Percentiles rank a stretch among this genome's conserved stretches.
These are phyloP conservation scores for Meriones psammophilus DNA, from an alignment of 2,797 vertebrate species.

Conservation along the genomic window DNA sequence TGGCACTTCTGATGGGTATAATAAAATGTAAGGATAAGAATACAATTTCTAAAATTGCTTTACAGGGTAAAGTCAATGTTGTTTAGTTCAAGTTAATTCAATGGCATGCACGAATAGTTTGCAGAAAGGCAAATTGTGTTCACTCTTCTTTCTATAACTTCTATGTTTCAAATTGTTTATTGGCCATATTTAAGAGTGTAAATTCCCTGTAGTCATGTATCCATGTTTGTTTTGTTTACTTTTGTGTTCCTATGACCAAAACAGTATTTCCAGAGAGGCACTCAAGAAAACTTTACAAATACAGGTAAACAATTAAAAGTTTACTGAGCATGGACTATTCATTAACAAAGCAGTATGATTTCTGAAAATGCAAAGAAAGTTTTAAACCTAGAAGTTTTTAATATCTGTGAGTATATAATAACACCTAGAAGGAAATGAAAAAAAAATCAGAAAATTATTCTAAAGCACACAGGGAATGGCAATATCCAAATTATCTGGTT, in stretches of 20 bases:
- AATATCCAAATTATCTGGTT: not conserved
- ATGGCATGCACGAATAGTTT: not conserved
- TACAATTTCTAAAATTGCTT: conserved; percentile 40
- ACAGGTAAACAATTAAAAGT: not conserved
- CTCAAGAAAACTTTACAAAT: conserved; percentile 29
- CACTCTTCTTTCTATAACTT: conserved; percentile 12
- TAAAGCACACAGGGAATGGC: not conserved
- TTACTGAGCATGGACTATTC: not conserved
- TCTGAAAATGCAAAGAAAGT: conserved; percentile 12
- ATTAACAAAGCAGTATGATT: not conserved
- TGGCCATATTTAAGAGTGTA: conserved; percentile 12
- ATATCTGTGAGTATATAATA: conserved; percentile 25
- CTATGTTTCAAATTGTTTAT: conserved; percentile 27
- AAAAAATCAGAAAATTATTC: not conserved
- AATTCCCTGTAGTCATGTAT: not conserved
- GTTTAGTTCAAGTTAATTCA: conserved; percentile 47
- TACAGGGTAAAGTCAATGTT: not conserved
- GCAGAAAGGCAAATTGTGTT: not conserved
- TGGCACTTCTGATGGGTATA: not conserved
- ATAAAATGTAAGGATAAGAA: conserved; percentile 29
- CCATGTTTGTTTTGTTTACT: conserved; percentile 54
- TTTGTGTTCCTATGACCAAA: conserved; percentile 11
- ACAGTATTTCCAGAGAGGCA: conserved; percentile 5
- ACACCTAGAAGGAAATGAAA: not conserved
- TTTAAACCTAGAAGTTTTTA: conserved; percentile 14